Percentiles rank a stretch among this genome's conserved stretches.
Evolutionary conservation across 1,140 invertebrate species (phyloP).

Genomic region (Aphelenchoides fujianensis): DNA sequence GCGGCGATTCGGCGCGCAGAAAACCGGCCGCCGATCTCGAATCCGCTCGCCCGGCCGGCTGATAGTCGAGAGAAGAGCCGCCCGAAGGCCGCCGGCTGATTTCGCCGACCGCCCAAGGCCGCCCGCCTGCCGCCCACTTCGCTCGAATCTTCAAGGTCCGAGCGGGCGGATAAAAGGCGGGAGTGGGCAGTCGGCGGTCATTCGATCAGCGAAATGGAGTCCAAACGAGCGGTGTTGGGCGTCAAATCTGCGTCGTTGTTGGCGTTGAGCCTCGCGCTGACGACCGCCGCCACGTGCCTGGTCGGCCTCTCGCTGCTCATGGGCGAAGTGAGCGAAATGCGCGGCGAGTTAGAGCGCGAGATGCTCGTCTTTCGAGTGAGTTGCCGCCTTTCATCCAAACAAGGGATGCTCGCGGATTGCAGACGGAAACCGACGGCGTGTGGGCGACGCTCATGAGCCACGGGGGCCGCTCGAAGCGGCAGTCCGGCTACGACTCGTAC

Average conservation of each 20-base stretch:
- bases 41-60: too few relatives aligned
- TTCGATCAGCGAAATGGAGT: constrained; percentile 19
- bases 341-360: constrained; percentile 16
- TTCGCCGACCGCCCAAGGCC: not conserved
- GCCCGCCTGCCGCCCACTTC: not conserved
- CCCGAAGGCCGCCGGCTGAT: not conserved
- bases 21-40: too few relatives aligned
- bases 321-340: constrained; percentile 16
- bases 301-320: constrained; percentile 13
- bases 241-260: constrained; percentile 4
- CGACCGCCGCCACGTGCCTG: not conserved
- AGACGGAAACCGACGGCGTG: constrained; percentile 14
- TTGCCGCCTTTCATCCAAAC: not conserved
- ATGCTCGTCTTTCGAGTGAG: constrained; percentile 26
- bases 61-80: too few relatives aligned
- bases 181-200: not conserved
- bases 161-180: not conserved
- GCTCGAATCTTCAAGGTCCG: not conserved
- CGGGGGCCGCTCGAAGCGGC: constrained; percentile 15
- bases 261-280: not conserved
- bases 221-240: not conserved
- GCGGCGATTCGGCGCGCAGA: too few relatives aligned
- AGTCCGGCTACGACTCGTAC: constrained; percentile 11
- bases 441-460: not conserved
- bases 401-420: not conserved